Base-by-base conservation (phyloP, 2,888 invertebrate species). In the Julus scandinavius region DNA sequence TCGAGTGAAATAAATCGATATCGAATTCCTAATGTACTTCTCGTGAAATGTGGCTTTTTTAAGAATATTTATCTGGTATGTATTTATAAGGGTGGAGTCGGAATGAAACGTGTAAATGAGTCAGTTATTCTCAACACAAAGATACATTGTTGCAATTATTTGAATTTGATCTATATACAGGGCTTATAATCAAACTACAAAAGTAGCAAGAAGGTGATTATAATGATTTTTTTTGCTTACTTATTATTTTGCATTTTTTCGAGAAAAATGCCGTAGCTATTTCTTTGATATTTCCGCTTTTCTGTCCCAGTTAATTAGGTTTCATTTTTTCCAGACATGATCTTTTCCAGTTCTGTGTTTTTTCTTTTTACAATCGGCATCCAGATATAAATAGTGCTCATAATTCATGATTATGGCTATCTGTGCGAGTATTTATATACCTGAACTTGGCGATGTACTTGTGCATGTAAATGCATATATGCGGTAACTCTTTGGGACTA, bases 401-500 rank as follows among this genome's bases (percentile, higher is more conserved):
- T n/a, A n/a, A 1, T 63, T 15, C n/a, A 4, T 63, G 17, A 29
- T 72, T 72, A 72, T 72, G 29, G 29, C 72, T 72, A 72, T 72
- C 29, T 29, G 5, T 29, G 29, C 29, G 29, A 29, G 29, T 72
- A 29, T 72, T 63, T 63, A 63, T 63, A 63, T 13, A 72, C 29
- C 72, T 72, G 29, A 72, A 9, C 29, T 72, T 72, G 72, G 72
- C 29, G 72, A 72, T 2, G 15, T 5, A 9, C 29, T 72, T 72
- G 72, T 20, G 7, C 29, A 72, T 54, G 17, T 54, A 54, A 11
- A 54, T 54, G 58, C n/a, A 29, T 29, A 29, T 72, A 20, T 29
- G 72, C 72, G 72, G 72, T 72, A 72, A 72, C 9, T 7, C n/a
- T 29, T 72, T 72, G 72, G 72, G 72, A 72, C 29, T 72, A 11